phyloP scores from a whole-genome alignment of 2,888 invertebrate species.

The Dusona sp. region DNA sequence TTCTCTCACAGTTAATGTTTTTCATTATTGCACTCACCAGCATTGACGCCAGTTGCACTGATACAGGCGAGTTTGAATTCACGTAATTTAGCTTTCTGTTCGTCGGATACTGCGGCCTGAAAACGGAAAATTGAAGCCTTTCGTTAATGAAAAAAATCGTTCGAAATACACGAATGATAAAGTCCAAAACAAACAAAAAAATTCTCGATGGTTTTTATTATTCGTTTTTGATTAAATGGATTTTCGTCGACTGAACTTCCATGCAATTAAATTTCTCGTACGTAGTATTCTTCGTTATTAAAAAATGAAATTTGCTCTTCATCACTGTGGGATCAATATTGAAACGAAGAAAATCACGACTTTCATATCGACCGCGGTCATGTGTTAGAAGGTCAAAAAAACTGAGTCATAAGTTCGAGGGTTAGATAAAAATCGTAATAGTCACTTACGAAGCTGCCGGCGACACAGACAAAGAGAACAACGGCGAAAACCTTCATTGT shows the following conservation, averaged over 20 bases:
- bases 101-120: slow-evolving; percentile 52
- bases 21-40: slow-evolving; percentile 69
- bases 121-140: slow-evolving; percentile 2
- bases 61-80: slow-evolving; percentile 74
- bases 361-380: too few species aligned
- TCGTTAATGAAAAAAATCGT: background rate
- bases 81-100: slow-evolving; percentile 70
- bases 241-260: too few species aligned
- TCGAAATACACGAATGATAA: background rate
- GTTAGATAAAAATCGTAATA: slow-evolving; percentile 15
- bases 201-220: background rate
- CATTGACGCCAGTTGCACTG: slow-evolving; percentile 74
- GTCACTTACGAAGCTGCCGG: slow-evolving; percentile 70
- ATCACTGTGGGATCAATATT: too few species aligned
- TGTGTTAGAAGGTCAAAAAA: background rate
- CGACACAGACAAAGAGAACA: slow-evolving; percentile 70
- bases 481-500: slow-evolving; percentile 71
- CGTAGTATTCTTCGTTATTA: too few species aligned
- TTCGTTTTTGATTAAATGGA: background rate
- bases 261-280: too few species aligned
- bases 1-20: background rate
- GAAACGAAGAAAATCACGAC: too few species aligned
- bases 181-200: background rate
- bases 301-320: background rate
- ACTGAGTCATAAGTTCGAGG: background rate